Base-by-base conservation (phyloP, 2,888 invertebrate species). In the Campaea margaritaria region DNA sequence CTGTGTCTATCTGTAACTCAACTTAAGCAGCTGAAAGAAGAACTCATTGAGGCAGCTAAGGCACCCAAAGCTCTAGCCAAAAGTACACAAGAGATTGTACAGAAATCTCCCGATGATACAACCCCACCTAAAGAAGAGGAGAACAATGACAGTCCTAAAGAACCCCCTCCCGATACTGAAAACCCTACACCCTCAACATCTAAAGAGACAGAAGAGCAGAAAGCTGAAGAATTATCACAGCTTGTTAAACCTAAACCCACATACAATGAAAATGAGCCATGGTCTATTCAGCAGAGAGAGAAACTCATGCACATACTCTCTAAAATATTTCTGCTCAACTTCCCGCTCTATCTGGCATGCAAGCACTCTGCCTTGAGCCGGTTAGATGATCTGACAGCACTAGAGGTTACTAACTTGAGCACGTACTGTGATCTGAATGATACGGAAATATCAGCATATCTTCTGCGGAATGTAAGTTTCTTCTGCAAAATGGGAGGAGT, bases 401-500 rank as follows among this genome's bases (percentile, higher is more conserved):
- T 97, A 79, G 98, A 98, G 89, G 96, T 96, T 85, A 95, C 95
- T 74, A 94, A 94, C 74, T 88, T 96, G 67, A 95, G 96, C 84
- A 94, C 95, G 65, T 97, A 96, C 82, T 98, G 98, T 91, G 98
- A 98, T 91, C 93, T 98, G 49, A 96, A 98, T 89, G 98, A 99
- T 87, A 96, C 97, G 55, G 98, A 98, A 87, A 96, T 98, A 79
- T 97, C 98, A 27, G 96, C 97, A 59, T 97, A 97, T 84, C 93
- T 98, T 67, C 93, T 98, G 62, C 94, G 97, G 57, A 98, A 98
- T 90, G 98, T 98, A n/a, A 96, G 96, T 74, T 94, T 97, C 77
- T 98, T 98, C 90, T 98, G 98, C 87, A 97, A 98, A 84, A 94
- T 96, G 68, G 97, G 97, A 62, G 98, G 98, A 28, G 95, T 98